These are phyloP conservation scores for Leptonema lineaticorne DNA, from an alignment of 1,140 invertebrate genomes.

Conservation along the genomic window DNA sequence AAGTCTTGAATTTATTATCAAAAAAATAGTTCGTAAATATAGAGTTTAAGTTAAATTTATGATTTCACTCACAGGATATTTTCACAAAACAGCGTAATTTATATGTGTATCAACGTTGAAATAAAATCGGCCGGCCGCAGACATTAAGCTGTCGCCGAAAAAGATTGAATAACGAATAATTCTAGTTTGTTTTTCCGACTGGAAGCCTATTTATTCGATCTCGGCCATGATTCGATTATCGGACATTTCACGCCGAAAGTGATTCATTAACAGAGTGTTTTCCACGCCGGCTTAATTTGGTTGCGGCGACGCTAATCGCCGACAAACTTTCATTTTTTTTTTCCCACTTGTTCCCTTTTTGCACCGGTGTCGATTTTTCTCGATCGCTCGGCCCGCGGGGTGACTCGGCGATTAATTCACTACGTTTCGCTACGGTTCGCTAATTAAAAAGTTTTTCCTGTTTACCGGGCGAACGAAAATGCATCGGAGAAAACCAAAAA, in stretches of 20 bases:
- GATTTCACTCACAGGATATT: too few species aligned
- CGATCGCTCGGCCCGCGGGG: not conserved
- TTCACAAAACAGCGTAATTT: too few species aligned
- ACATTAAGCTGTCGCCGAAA: slow-evolving; percentile 30
- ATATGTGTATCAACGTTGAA: too few species aligned
- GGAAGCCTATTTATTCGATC: slow-evolving; percentile 9
- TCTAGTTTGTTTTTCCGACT: slow-evolving; percentile 39
- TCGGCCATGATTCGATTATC: slow-evolving; percentile 39
- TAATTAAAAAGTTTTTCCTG: slow-evolving; percentile 42
- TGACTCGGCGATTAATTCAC: slow-evolving; percentile 35
- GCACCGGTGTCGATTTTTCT: not conserved
- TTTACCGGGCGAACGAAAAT: slow-evolving; percentile 18
- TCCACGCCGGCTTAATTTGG: slow-evolving; percentile 40
- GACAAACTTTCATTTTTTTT: not conserved
- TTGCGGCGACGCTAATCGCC: slow-evolving; percentile 36
- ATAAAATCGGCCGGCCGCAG: too few species aligned
- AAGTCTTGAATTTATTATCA: too few species aligned
- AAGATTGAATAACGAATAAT: slow-evolving; percentile 39
- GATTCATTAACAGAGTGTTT: slow-evolving; percentile 42
- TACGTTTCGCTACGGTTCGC: slow-evolving; percentile 19
- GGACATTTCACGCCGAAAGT: slow-evolving; percentile 31
- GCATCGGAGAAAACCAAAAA: too few species aligned
- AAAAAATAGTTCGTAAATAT: too few species aligned
- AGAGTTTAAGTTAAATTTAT: too few species aligned
- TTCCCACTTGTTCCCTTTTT: not conserved